A percentile compares a stretch with the other conserved stretches of the same genome.
Evolutionary conservation across 35 echinoderm and acorn worm genomes (phyloP).

Genomic region (Heliocidaris erythrogramma): DNA sequence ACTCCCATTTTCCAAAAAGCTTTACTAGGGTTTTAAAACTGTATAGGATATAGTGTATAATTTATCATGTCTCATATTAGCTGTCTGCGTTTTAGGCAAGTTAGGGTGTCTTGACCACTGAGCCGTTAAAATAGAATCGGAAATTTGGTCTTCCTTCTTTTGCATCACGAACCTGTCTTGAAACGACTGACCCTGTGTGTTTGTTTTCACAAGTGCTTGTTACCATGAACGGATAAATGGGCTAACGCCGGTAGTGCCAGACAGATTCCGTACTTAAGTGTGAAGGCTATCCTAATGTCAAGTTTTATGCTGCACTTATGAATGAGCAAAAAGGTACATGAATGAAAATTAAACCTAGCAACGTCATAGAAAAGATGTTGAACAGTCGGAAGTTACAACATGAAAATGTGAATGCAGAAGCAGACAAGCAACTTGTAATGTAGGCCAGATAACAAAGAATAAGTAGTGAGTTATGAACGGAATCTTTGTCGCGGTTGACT

Average conservation of each 20-base stretch:
- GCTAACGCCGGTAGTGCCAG: neutral
- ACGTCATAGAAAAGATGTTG: neutral
- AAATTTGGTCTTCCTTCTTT: slow-evolving; percentile 17
- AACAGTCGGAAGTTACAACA: no score
- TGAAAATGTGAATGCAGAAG: no score
- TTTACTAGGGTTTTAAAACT: neutral
- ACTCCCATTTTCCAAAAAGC: neutral
- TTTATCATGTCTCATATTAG: neutral
- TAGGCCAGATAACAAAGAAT: no score
- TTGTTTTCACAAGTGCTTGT: neutral
- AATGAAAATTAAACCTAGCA: neutral
- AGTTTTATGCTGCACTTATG: neutral
- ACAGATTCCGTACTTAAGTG: neutral
- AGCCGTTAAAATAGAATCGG: neutral
- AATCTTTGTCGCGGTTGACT: no score
- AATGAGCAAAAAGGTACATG: neutral
- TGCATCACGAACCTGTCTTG: neutral
- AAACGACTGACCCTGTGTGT: neutral
- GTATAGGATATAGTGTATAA: neutral
- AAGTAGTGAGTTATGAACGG: no score
- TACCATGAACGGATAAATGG: slow-evolving; percentile 2
- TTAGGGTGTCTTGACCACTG: neutral
- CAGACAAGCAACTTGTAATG: no score
- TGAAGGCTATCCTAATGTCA: neutral
- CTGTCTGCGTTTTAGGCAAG: no score